These are phyloP conservation scores for Euclidia mi DNA, from an alignment of 2,888 invertebrate species.

Conservation along the genomic window DNA sequence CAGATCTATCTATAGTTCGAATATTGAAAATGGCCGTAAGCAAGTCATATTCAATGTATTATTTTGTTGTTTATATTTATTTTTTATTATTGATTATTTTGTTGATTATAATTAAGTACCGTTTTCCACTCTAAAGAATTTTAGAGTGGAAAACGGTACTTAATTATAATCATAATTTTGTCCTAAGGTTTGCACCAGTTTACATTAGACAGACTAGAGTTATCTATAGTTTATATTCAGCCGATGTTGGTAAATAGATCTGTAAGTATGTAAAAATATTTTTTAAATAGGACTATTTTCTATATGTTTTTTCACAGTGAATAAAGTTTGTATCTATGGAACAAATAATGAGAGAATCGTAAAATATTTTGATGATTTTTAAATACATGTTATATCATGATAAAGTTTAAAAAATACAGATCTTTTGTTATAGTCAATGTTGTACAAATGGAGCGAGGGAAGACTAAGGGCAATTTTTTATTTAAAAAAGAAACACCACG, in stretches of 20 bases:
- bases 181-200: background rate
- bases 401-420: slow-evolving; percentile 56
- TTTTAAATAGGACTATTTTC: slow-evolving; percentile 23
- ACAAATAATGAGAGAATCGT: slow-evolving; percentile 32
- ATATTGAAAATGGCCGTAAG: too few relatives aligned
- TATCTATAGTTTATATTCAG: slow-evolving; percentile 7
- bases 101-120: too few relatives aligned
- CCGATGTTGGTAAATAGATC: slow-evolving; percentile 10
- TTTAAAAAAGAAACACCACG: background rate
- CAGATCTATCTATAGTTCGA: too few relatives aligned
- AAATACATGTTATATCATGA: slow-evolving; percentile 31
- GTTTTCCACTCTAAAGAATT: too few relatives aligned
- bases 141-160: too few relatives aligned
- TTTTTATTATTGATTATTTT: too few relatives aligned
- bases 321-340: slow-evolving; percentile 18
- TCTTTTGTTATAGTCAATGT: slow-evolving; percentile 48
- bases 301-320: slow-evolving; percentile 20
- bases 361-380: slow-evolving; percentile 35
- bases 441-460: slow-evolving; percentile 47
- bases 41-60: too few relatives aligned
- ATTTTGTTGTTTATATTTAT: too few relatives aligned
- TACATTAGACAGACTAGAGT: background rate
- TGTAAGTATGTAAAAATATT: slow-evolving; percentile 14
- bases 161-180: too few relatives aligned
- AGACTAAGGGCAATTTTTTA: slow-evolving; percentile 52